These are phyloP conservation scores for Microtus californicus DNA, from an alignment of 2,797 vertebrate species.

Conservation along the genomic window DNA sequence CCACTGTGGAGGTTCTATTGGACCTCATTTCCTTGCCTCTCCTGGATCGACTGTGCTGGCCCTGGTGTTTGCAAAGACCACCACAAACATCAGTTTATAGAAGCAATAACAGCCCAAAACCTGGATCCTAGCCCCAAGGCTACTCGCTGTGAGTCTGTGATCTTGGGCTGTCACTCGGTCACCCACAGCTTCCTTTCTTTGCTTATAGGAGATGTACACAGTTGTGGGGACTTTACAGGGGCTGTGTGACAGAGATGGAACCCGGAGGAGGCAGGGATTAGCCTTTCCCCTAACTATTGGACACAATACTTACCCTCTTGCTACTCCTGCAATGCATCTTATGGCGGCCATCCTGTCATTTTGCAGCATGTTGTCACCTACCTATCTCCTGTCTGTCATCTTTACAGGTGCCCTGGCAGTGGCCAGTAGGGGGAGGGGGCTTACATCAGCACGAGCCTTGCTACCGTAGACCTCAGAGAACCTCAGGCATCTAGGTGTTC, in stretches of 20 bases:
- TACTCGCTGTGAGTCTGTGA: not conserved
- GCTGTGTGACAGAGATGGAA: not conserved
- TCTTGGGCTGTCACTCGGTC: not conserved
- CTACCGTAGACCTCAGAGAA: not conserved
- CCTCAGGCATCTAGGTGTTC: not conserved
- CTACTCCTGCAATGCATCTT: not conserved
- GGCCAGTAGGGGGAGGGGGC: not conserved
- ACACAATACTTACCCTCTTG: not conserved
- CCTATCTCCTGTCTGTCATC: not conserved
- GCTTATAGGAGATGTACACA: not conserved
- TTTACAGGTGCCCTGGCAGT: not conserved
- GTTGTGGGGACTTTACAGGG: not conserved
- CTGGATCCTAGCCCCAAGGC: not conserved
- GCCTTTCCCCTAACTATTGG: constrained; percentile 19
- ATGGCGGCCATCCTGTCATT: not conserved
- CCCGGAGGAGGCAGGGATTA: not conserved
- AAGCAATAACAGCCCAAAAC: not conserved
- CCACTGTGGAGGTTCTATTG: not conserved
- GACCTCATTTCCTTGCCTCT: not conserved
- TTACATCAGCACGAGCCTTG: not conserved
- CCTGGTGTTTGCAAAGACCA: too few species aligned
- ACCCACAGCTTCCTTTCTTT: not conserved
- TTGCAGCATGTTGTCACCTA: not conserved
- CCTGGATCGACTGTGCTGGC: not conserved
- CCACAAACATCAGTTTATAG: not conserved